Conservation (phyloP, 1,140 invertebrate genomes). For the Manduca sexta region DNA sequence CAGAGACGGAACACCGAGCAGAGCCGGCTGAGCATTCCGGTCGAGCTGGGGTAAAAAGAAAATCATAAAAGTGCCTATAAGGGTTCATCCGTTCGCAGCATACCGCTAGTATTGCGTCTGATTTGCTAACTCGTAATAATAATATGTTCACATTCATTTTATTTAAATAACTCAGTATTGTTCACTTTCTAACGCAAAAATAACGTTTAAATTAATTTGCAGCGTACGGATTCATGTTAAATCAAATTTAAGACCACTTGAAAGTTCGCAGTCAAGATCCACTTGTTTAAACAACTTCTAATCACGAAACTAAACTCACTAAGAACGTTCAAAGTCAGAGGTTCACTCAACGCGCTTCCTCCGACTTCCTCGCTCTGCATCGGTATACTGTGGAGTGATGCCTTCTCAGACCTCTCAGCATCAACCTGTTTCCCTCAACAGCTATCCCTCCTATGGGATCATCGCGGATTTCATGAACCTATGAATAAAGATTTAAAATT, state of each 20-base stretch:
- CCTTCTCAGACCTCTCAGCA: slow-evolving; percentile 62
- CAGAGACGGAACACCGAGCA: slow-evolving; percentile 85
- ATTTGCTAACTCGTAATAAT: no score
- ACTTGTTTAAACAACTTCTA: no score
- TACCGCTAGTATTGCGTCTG: no score
- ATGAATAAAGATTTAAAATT: neutral
- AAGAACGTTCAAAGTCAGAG: slow-evolving; percentile 76
- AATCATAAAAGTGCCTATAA: no score
- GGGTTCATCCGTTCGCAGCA: no score
- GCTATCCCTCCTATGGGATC: slow-evolving; percentile 74
- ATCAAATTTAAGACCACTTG: no score
- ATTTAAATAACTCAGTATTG: no score
- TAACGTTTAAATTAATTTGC: no score
- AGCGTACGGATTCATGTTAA: no score
- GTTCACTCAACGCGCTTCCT: slow-evolving; percentile 78
- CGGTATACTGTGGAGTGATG: slow-evolving; percentile 77
- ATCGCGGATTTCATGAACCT: slow-evolving; percentile 47
- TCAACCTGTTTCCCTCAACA: slow-evolving; percentile 70
- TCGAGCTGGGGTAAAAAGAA: slow-evolving; percentile 35
- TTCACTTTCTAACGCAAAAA: no score
- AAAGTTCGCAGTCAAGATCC: no score
- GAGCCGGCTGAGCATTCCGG: slow-evolving; percentile 60
- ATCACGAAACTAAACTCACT: slow-evolving; percentile 77
- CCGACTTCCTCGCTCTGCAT: slow-evolving; percentile 79
- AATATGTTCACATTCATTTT: no score